Evolutionary conservation across 2,888 invertebrate genomes (phyloP), one percentile per base, ranked within the genome.

Genomic region (Eilema depressum): DNA sequence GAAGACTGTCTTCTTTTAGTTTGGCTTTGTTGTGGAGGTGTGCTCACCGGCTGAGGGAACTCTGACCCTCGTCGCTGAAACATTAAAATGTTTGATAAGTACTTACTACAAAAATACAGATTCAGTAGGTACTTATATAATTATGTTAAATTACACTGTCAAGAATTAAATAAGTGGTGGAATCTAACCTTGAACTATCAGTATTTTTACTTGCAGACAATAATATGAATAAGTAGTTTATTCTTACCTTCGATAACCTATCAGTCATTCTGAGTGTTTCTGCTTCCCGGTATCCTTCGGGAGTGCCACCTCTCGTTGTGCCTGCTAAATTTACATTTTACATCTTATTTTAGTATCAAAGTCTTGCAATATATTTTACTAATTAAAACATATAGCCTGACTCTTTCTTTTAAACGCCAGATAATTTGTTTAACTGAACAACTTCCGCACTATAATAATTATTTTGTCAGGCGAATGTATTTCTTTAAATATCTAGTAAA

Each of bases 1-100:
- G 93, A 86, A 63, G 95, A 95, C 72, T 95, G 95, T 78, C 95
- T 87, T 80, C 95, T 88, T 77, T 91, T 93, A 1, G 78, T 73
- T 77, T 92, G 92, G 59, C 69, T 75, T 69, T 93, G 94, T 68
- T 93, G 91, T 2, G 94, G 93, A 17, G 94, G 93, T 20, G 94
- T 94, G 82, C 93, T 94, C 8, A 95, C 95, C 2, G 95, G 93
- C 73, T 93, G 93, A 1, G 95, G 92, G 71, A 93, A 95, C 62
- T 95, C 95, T 0, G 95, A 95, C 0, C 95, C 95, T 68, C 95
- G 93, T n/a, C 95, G 92, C 95, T 95, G 83, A 1, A 87, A 74
- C 61, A 2, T 8, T 30, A 30, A 8, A 53, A 28, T 8, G 23
- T 37, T 37, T 37, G 33, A 1, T 12, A 37, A 11, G 1, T 37